These are phyloP conservation scores for Dryocosmus kuriphilus DNA, from an alignment of 2,888 invertebrate genomes.

Conservation along the genomic window DNA sequence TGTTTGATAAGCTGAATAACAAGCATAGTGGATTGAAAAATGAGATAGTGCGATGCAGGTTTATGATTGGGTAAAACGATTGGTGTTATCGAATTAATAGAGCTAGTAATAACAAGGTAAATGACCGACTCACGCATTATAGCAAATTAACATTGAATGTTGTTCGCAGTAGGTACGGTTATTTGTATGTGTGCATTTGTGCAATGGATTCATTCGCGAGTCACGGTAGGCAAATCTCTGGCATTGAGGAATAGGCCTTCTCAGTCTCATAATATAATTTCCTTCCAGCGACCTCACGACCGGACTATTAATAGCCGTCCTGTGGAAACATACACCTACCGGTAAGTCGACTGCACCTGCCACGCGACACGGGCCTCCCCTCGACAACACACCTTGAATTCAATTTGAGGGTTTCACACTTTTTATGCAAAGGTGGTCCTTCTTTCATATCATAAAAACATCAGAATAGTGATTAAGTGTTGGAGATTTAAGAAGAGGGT, in stretches of 20 bases:
- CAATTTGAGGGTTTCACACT: not conserved
- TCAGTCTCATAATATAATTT: conserved; percentile 57
- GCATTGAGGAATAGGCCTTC: conserved; percentile 51
- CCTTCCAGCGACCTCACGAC: conserved; percentile 61
- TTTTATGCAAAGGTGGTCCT: not conserved
- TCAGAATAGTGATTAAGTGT: not conserved
- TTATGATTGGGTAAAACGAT: not conserved
- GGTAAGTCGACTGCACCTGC: conserved; percentile 25
- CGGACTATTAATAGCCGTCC: conserved; percentile 62
- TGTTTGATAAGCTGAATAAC: conserved; percentile 5
- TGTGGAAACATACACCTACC: conserved; percentile 54
- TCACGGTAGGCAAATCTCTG: conserved; percentile 38
- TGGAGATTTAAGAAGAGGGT: not conserved
- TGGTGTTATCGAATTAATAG: conserved; percentile 32
- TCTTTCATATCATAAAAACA: not conserved
- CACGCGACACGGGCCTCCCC: conserved; percentile 11
- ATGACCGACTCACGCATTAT: not conserved
- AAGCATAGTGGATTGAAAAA: conserved; percentile 15
- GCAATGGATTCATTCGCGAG: conserved; percentile 45
- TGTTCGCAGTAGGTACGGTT: not conserved
- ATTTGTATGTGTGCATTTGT: not conserved
- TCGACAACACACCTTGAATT: conserved; percentile 7
- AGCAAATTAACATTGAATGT: not conserved
- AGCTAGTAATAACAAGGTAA: conserved; percentile 11
- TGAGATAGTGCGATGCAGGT: not conserved